Evolutionary conservation across 2,113 vertebrate genomes (phyloP), one percentile per base, ranked within the genome.

Genomic region (Theropithecus gelada): DNA sequence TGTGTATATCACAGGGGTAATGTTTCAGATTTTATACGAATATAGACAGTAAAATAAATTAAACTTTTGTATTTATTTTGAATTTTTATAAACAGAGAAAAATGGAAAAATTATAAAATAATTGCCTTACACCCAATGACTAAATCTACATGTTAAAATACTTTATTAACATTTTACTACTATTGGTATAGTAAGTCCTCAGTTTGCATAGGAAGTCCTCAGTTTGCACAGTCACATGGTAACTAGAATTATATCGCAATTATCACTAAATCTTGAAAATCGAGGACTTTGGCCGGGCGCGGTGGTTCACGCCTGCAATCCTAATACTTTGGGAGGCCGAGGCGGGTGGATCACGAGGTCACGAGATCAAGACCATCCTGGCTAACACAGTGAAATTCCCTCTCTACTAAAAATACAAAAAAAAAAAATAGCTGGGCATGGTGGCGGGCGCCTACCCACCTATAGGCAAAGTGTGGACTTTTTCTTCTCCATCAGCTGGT

Each of bases 201-300:
- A 61, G 6, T 73, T 93, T 13, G 1, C 25, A 25, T 55, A 7
- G 3, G 4, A 32, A 72, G 6, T 35, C 35, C 10, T 79, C 20
- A 52, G 4, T 73, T 93, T 17, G 1, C 25, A 20, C 27, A 30
- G 1, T 64, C n/a, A 55, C 1, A 55, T 22, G 14, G 13, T 73
- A 57, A 61, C 0, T 48, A 12, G n/a, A 40, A 89, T 90, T 35
- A 81, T 1, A 75, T 90, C 27, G 80, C 25, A 73, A 1, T 66
- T 73, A 75, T 59, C 35, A 40, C 4, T 14, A 27, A 73, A 79
- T 43, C 4, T 40, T 57, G 35, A 1, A 89, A 93, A 85, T 27
- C 5, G 6, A 38, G 4, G 59, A n/a, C 16, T 30, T 55, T 55
- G 18, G 18, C 52, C 0, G 18, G 18, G 6, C 2, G 0, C 2